Conservation (phyloP, 2,888 invertebrate genomes). For the Thysanoteuthis rhombus region DNA sequence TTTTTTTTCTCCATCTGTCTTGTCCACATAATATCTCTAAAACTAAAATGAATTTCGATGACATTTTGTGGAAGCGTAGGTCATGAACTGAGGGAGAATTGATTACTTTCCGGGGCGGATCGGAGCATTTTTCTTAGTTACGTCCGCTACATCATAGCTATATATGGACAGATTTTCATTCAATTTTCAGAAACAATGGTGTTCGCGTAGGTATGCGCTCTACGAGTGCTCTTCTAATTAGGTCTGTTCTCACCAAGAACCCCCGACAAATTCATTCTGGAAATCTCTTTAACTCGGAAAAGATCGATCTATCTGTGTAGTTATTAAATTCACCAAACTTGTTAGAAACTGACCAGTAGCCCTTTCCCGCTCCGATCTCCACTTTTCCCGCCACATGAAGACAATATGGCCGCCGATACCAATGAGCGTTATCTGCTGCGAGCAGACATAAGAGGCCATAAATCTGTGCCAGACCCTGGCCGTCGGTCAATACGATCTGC, state of each 20-base stretch:
- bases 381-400: neutral
- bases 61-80: no score
- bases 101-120: no score
- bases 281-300: neutral
- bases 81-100: no score
- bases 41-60: no score
- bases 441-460: neutral
- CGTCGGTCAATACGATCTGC: constrained; percentile 12
- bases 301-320: neutral
- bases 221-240: no score
- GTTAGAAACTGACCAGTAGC: neutral
- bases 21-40: no score
- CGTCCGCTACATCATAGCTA: no score
- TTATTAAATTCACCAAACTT: neutral
- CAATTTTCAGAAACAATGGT: no score
- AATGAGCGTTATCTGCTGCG: neutral
- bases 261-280: neutral
- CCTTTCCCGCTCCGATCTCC: neutral
- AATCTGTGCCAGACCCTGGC: neutral
- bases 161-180: no score
- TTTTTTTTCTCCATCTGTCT: no score
- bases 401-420: neutral
- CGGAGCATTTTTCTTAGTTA: no score
- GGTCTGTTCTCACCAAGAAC: neutral
- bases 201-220: no score